Evolutionary conservation across 2,113 vertebrate species (phyloP).

Genomic region (Gymnorhina tibicen): DNA sequence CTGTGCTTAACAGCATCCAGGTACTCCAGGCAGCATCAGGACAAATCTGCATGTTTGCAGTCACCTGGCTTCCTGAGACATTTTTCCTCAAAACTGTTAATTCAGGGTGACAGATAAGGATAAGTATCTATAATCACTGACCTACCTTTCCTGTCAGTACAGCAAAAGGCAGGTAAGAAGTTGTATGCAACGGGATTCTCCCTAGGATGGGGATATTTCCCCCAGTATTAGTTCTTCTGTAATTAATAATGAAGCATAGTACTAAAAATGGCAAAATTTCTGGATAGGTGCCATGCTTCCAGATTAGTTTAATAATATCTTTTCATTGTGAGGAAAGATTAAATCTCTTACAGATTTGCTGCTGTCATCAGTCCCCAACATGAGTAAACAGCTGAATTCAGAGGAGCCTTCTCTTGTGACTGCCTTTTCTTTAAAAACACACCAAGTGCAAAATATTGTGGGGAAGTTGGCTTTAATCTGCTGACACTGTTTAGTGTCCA

Average conservation of each 20-base stretch:
- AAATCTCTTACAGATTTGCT: constrained; percentile 13
- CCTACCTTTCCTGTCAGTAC: background rate
- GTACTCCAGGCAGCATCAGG: background rate
- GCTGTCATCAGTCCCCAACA: constrained; percentile 1
- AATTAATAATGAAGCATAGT: background rate
- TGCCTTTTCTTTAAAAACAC: constrained; percentile 1
- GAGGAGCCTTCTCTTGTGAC: background rate
- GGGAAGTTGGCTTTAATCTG: constrained; percentile 43
- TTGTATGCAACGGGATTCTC: background rate
- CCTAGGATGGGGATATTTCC: background rate
- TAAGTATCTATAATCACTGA: background rate
- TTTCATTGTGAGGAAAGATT: background rate
- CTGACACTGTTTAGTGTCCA: constrained; percentile 62
- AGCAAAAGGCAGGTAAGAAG: background rate
- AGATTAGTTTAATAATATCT: background rate
- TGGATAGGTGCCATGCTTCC: background rate
- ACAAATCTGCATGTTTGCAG: background rate
- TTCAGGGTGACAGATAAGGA: background rate
- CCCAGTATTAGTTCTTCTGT: background rate
- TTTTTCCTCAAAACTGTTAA: background rate
- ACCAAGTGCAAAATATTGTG: constrained; percentile 15
- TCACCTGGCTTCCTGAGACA: background rate
- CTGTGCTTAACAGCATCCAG: background rate
- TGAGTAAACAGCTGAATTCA: background rate
- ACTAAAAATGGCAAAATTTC: background rate